phyloP scores from a whole-genome alignment of 2,113 vertebrate genomes.

The Poeciliopsis occidentalis region DNA sequence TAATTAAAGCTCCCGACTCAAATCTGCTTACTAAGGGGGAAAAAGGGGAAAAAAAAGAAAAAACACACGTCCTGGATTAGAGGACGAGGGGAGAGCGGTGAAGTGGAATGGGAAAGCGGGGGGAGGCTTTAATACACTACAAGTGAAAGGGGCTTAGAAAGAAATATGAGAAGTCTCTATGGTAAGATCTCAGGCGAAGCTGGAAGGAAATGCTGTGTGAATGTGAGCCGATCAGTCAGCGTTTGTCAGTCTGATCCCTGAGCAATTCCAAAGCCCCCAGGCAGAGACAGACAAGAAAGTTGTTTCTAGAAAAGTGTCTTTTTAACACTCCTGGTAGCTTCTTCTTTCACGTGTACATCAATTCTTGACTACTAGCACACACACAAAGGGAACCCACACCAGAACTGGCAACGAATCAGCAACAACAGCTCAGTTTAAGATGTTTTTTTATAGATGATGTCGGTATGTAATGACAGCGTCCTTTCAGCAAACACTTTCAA shows the following conservation, averaged over 20 bases:
- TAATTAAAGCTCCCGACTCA: slow-evolving; percentile 78
- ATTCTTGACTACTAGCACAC: slow-evolving; percentile 20
- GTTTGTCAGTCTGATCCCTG: slow-evolving; percentile 74
- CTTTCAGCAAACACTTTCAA: slow-evolving; percentile 41
- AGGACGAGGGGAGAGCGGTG: slow-evolving; percentile 54
- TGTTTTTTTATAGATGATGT: slow-evolving; percentile 9
- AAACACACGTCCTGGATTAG: slow-evolving; percentile 74
- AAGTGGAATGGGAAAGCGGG: slow-evolving; percentile 29
- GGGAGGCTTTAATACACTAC: slow-evolving; percentile 74
- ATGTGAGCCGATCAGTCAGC: slow-evolving; percentile 76
- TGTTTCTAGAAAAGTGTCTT: slow-evolving; percentile 67
- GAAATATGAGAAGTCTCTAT: slow-evolving; percentile 78
- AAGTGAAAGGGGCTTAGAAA: slow-evolving; percentile 76
- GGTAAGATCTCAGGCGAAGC: slow-evolving; percentile 69
- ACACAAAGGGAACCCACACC: slow-evolving; percentile 23
- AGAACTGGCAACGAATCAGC: slow-evolving; percentile 26
- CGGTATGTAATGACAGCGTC: slow-evolving; percentile 31
- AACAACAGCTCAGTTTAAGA: slow-evolving; percentile 15
- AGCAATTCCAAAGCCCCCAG: slow-evolving; percentile 68
- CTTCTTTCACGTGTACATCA: slow-evolving; percentile 40
- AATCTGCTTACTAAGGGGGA: slow-evolving; percentile 80
- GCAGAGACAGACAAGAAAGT: slow-evolving; percentile 62
- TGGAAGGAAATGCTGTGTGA: slow-evolving; percentile 68
- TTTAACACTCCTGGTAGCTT: slow-evolving; percentile 47
- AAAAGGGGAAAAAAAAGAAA: slow-evolving; percentile 11